Base-by-base conservation (phyloP, 1,140 invertebrate species). In the Drosophila triauraria region DNA sequence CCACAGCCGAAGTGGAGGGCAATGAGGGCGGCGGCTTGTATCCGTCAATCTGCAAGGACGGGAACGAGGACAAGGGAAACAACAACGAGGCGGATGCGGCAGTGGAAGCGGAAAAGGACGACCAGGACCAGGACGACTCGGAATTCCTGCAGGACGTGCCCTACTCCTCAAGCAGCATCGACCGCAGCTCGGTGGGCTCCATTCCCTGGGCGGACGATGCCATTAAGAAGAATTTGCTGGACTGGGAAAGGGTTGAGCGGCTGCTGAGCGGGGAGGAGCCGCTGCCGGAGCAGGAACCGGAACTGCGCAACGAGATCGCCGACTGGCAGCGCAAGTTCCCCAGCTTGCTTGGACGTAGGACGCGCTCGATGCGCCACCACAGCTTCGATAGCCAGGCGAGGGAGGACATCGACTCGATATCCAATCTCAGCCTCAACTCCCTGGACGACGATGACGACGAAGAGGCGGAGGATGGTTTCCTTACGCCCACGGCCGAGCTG, bases 161-260 rank as follows among this genome's bases (percentile, higher is more conserved):
- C 42, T 92, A 92, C 63, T 92, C 91, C 23, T 92, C 91, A 0
- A 92, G 91, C 54, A 92, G 91, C 62, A 62, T 91, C n/a, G 91
- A 92, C 53, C 86, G 91, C 48, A 91, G 91, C 54, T 91, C 91
- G 10, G 87, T 92, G 51, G 91, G 92, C 25, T 87, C 92, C 40
- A 93, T 93, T 54, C 91, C 91, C 10, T 93, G 92, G 92, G 88
- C 91, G 8, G 91, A 92, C 53, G 92, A 93, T 76, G 92, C 92
- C 48, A 92, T 92, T 9, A 93, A 92, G 25, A 86, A 93, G 61
- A 93, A 93, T 67, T 72, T 91, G 78, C 54, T 84, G 20, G 92
- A 92, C 60, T 93, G 92, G 92, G 88, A 92, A 25, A 71, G 75
- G 20, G 90, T 93, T 6, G 92, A 93, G 27, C 76, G 86, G 8